phyloP scores from a whole-genome alignment of 2,888 invertebrate genomes.

The Yponomeuta malinellus region DNA sequence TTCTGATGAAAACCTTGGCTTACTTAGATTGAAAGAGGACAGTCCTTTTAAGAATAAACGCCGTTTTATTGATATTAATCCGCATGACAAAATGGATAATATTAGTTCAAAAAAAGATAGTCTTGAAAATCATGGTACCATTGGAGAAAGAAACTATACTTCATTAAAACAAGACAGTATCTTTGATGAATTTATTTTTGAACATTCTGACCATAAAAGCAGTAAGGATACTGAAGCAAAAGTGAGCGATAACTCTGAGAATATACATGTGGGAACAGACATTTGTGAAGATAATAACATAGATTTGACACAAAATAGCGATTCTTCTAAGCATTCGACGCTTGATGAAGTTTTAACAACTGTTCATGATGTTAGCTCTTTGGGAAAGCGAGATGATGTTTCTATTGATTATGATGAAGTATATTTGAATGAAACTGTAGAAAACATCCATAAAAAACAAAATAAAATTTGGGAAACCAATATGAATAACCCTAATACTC shows the following conservation, averaged over 20 bases:
- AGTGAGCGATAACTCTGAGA: conserved; percentile 1
- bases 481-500: neutral
- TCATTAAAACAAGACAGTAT: conserved; percentile 24
- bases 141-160: neutral
- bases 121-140: neutral
- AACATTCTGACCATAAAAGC: conserved; percentile 35
- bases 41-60: no score
- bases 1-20: conserved; percentile 8
- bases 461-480: neutral
- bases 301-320: conserved; percentile 49
- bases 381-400: conserved; percentile 44
- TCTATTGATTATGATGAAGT: conserved; percentile 63
- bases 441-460: neutral
- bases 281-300: conserved; percentile 26
- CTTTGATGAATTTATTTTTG: conserved; percentile 40
- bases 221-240: conserved; percentile 15
- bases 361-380: conserved; percentile 22
- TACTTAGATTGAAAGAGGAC: no score
- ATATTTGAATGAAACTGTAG: conserved; percentile 3
- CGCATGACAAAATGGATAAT: neutral
- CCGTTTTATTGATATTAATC: neutral
- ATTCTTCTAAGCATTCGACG: conserved; percentile 13
- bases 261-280: conserved; percentile 17
- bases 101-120: neutral
- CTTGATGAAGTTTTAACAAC: conserved; percentile 6